These are phyloP conservation scores for Danio choprae DNA, from an alignment of 2,797 vertebrate species.

Conservation along the genomic window DNA sequence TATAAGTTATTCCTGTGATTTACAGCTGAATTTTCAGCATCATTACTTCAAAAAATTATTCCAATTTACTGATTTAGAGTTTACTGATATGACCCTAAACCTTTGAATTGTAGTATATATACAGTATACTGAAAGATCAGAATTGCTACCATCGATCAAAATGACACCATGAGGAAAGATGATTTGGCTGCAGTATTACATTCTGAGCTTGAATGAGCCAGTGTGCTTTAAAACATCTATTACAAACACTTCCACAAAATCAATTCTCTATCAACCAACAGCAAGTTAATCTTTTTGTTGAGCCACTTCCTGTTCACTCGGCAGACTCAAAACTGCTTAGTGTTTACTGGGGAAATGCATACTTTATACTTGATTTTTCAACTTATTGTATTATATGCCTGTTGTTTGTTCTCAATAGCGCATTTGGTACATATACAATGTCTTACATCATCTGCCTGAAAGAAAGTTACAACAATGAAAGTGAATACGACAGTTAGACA, in stretches of 20 bases:
- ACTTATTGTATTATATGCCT: neutral
- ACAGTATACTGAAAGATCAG: neutral
- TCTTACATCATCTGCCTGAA: too few species aligned
- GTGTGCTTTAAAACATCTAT: conserved; percentile 27
- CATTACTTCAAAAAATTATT: neutral
- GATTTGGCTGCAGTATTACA: neutral
- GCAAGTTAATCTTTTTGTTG: neutral
- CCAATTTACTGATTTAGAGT: neutral
- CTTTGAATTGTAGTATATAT: neutral
- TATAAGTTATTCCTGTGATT: neutral
- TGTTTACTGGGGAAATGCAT: conserved; percentile 5
- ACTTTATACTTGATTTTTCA: neutral
- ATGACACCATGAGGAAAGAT: neutral
- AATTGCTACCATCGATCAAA: neutral
- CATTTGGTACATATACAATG: too few species aligned
- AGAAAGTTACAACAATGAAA: too few species aligned
- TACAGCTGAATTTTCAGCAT: neutral
- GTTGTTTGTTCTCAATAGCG: neutral
- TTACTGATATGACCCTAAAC: neutral
- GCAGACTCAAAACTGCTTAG: neutral
- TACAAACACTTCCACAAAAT: conserved; percentile 30
- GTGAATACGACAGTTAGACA: too few species aligned
- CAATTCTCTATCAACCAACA: conserved; percentile 32
- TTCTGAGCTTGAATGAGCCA: conserved; percentile 21
- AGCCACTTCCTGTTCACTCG: conserved; percentile 21